Base-by-base conservation (phyloP, 2,113 vertebrate species). In the Chitala chitala region DNA sequence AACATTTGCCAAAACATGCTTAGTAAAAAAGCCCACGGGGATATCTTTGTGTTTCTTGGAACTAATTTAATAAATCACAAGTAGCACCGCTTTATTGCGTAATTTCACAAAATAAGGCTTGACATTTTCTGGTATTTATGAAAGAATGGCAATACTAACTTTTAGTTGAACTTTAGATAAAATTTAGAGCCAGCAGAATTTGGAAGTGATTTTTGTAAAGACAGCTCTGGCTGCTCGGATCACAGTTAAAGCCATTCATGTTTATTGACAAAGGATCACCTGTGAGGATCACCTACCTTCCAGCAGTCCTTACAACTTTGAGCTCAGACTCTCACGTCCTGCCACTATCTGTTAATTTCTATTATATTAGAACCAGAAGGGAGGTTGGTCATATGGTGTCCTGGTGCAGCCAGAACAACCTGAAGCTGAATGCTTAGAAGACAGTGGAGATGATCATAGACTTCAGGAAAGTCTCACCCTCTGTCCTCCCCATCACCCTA, bases 341-440 rank as follows among this genome's bases (percentile, higher is more conserved):
- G 46, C 42, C 31, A 50, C 42, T 64, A 38, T 59, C 6, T 55
- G 55, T 64, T 48, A 17, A 33, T 58, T 46, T 61, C 26, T 36
- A 44, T 61, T 36, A 24, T 50, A 76, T 66, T 76, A 44, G 59
- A 76, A 63, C 46, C 75, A 77, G 70, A 42, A n/a, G n/a, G n/a
- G n/a, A n/a, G n/a, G n/a, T n/a, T n/a, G n/a, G n/a, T n/a, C n/a
- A n/a, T n/a, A n/a, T n/a, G n/a, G n/a, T n/a, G n/a, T n/a, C n/a
- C n/a, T n/a, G n/a, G n/a, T n/a, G n/a, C n/a, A n/a, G n/a, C n/a
- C n/a, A n/a, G n/a, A n/a, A n/a, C n/a, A n/a, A n/a, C n/a, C n/a
- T n/a, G n/a, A n/a, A n/a, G n/a, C n/a, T n/a, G n/a, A n/a, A n/a
- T n/a, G n/a, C n/a, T n/a, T n/a, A n/a, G n/a, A n/a, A n/a, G n/a